A percentile compares a stretch with the other conserved stretches of the same genome.
Conservation (phyloP, 2,797 vertebrate genomes). For the Hippopotamyrus pictus region DNA sequence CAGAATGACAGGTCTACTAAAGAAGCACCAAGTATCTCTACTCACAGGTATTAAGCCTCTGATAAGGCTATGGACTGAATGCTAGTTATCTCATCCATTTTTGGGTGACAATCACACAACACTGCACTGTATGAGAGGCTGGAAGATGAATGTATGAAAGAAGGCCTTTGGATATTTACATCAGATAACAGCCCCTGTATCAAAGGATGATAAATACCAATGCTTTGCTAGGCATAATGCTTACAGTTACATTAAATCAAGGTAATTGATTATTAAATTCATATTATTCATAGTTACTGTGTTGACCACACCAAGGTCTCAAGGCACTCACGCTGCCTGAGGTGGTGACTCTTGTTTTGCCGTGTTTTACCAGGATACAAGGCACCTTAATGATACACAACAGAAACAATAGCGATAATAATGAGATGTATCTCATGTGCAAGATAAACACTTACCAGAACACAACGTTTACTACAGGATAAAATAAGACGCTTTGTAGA, state of each 20-base stretch:
- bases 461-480: slow-evolving; percentile 55
- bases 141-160: neutral
- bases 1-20: neutral
- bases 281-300: no score
- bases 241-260: neutral
- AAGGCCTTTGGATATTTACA: neutral
- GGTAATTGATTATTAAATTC: neutral
- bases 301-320: no score
- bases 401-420: neutral
- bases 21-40: slow-evolving; percentile 6
- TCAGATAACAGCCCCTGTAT: neutral
- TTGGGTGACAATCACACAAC: neutral
- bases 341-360: no score
- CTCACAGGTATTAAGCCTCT: neutral
- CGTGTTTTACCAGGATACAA: no score
- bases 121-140: neutral
- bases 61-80: neutral
- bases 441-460: slow-evolving; percentile 58
- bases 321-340: no score
- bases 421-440: neutral
- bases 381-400: neutral
- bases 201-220: neutral
- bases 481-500: slow-evolving; percentile 56
- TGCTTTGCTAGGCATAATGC: neutral
- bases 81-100: neutral